Conservation (phyloP, 2,113 vertebrate species). For the Ciconia maguari region DNA sequence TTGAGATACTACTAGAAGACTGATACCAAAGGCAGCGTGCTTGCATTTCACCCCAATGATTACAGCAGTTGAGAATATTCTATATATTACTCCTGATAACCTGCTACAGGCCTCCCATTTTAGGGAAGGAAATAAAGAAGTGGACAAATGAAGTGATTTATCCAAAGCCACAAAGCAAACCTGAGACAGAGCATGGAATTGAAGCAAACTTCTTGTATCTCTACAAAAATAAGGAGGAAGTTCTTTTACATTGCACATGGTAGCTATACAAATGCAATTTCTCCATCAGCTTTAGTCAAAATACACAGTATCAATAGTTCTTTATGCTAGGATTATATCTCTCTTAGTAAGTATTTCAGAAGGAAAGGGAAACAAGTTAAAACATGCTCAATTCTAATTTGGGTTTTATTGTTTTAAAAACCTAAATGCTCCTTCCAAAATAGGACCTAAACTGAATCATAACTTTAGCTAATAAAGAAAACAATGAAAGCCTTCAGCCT, state of each 20-base stretch:
- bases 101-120: not conserved
- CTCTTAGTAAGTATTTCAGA: not conserved
- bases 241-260: not conserved
- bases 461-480: conserved; percentile 20
- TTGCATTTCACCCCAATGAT: not conserved
- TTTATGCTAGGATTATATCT: not conserved
- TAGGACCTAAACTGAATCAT: not conserved
- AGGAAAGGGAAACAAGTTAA: not conserved
- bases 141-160: not conserved
- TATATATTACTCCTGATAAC: not conserved
- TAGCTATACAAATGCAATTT: not conserved
- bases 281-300: not conserved
- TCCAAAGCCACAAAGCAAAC: not conserved
- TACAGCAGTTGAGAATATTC: not conserved
- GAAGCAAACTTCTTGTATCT: not conserved
- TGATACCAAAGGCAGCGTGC: not conserved
- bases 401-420: conserved; percentile 11
- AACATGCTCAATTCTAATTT: not conserved
- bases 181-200: not conserved
- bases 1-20: not conserved
- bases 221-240: not conserved
- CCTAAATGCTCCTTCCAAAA: not conserved
- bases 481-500: not conserved
- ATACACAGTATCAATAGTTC: not conserved
- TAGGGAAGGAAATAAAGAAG: not conserved